A percentile compares a stretch with the other conserved stretches of the same genome.
Conservation (phyloP, 1,140 invertebrate species). For the Drosophila equinoxialis region DNA sequence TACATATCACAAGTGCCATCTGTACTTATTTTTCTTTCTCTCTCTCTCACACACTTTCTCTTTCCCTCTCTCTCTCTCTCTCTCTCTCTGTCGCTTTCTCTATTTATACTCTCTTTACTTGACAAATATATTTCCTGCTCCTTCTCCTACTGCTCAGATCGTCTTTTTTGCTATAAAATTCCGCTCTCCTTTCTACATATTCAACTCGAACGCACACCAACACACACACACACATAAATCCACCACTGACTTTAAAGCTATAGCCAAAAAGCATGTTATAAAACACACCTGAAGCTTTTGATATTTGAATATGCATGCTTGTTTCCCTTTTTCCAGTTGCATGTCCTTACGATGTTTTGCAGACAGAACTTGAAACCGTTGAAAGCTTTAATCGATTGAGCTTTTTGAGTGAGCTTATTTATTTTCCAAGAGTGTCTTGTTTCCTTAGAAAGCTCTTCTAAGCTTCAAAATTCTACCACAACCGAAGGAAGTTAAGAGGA, state of each 20-base stretch:
- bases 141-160: background rate
- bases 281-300: background rate
- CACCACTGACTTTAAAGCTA: background rate
- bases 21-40: background rate
- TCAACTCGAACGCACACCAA: background rate
- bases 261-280: background rate
- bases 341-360: background rate
- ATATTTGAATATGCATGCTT: background rate
- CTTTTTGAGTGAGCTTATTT: too few relatives aligned
- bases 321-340: background rate
- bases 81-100: background rate
- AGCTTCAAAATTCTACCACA: background rate
- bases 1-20: constrained; percentile 2
- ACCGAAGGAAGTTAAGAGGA: too few relatives aligned
- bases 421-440: too few relatives aligned
- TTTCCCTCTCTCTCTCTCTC: background rate
- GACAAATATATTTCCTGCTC: background rate
- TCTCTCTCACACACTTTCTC: background rate
- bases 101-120: background rate
- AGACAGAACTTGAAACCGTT: too few relatives aligned
- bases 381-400: background rate
- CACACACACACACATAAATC: background rate
- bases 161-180: constrained; percentile 2
- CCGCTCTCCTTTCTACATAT: background rate
- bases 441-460: too few relatives aligned